A percentile compares a stretch with the other conserved stretches of the same genome.
These are phyloP conservation scores for Umimayanthus chanpuru DNA, from an alignment of 92 coral and sea anemone genomes.

Conservation along the genomic window DNA sequence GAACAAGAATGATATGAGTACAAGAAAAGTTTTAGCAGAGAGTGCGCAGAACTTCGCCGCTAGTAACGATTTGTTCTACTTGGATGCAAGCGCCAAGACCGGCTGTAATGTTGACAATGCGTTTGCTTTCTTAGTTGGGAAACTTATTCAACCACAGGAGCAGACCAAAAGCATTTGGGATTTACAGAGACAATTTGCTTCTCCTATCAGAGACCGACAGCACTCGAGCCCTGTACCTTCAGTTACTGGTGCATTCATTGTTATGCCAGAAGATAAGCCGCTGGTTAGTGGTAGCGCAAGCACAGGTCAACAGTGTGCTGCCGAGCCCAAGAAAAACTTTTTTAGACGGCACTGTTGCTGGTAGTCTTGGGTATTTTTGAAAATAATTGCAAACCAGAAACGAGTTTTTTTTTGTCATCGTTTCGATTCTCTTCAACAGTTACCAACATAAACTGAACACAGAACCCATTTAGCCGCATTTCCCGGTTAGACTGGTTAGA, in stretches of 20 bases:
- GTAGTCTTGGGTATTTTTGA: neutral
- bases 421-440: no score
- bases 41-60: constrained; percentile 9
- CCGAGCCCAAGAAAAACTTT: neutral
- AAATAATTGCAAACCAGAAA: neutral
- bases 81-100: constrained; percentile 75
- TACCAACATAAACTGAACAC: no score
- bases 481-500: no score
- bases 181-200: neutral
- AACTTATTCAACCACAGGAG: constrained; percentile 50
- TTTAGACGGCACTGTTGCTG: neutral
- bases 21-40: neutral
- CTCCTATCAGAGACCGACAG: constrained; percentile 1
- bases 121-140: constrained; percentile 59
- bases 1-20: constrained; percentile 51
- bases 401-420: no score
- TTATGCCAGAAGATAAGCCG: neutral
- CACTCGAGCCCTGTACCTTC: neutral
- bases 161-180: neutral
- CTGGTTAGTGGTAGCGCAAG: neutral
- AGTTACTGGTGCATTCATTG: neutral
- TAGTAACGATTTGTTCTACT: constrained; percentile 51
- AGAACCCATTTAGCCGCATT: no score
- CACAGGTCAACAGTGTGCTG: neutral
- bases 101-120: constrained; percentile 69